Percentiles rank a stretch among this genome's conserved stretches.
phyloP scores from a whole-genome alignment of 2,797 vertebrate genomes.

The Malurus splendens region DNA sequence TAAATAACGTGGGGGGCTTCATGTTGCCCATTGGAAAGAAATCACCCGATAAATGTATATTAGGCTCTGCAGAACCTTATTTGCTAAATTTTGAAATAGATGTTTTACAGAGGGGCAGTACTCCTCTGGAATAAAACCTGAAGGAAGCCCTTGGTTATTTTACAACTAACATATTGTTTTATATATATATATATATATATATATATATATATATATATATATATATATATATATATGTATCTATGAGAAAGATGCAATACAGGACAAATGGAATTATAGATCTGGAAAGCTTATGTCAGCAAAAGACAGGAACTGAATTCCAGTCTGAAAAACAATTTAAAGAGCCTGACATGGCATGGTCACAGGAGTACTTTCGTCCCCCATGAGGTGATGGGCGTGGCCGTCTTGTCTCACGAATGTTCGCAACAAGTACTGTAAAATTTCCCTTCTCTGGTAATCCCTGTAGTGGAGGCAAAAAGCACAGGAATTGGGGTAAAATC shows the following conservation, averaged over 20 bases:
- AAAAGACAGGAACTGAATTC: neutral
- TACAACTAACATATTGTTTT: neutral
- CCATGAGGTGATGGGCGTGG: neutral
- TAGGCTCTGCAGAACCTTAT: neutral
- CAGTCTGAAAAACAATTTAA: neutral
- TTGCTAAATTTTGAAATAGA: neutral
- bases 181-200: too few species aligned
- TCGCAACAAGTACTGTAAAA: rapidly evolving
- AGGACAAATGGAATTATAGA: neutral
- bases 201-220: neutral
- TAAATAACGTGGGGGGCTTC: neutral
- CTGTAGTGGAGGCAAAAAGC: neutral
- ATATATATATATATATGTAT: neutral
- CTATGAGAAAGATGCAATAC: neutral
- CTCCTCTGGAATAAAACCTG: neutral
- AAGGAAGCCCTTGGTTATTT: neutral
- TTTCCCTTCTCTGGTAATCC: neutral
- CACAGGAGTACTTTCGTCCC: neutral
- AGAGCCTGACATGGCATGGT: neutral
- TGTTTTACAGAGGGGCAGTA: neutral
- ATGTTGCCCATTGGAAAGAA: neutral
- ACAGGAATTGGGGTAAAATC: neutral
- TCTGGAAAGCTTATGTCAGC: neutral
- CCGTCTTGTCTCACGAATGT: neutral
- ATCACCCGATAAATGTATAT: neutral